These are phyloP conservation scores for Lagorchestes hirsutus DNA, from an alignment of 2,797 vertebrate genomes.

Conservation along the genomic window DNA sequence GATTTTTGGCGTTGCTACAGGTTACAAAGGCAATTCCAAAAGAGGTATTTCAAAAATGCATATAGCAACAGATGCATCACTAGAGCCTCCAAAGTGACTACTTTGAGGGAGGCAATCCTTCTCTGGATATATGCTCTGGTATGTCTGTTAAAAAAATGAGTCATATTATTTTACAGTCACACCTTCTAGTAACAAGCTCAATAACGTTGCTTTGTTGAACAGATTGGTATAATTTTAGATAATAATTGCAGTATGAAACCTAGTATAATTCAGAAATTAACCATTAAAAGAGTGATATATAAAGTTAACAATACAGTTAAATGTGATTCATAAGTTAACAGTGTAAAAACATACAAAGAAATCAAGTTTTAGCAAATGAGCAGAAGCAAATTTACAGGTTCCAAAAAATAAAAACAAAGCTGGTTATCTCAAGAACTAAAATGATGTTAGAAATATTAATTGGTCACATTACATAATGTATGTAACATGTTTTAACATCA, in stretches of 20 bases:
- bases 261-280: not conserved
- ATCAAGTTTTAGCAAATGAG: conserved; percentile 49
- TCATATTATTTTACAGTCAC: conserved; percentile 5
- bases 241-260: conserved; percentile 23
- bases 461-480: conserved; percentile 14
- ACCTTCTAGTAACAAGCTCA: conserved; percentile 50
- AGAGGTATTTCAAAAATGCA: conserved; percentile 9
- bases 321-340: conserved; percentile 41
- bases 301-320: conserved; percentile 33
- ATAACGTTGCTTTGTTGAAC: conserved; percentile 5
- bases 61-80: conserved; percentile 29
- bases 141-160: conserved; percentile 35
- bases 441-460: conserved; percentile 29
- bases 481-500: not conserved
- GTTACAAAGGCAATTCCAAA: conserved; percentile 48
- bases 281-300: conserved; percentile 30
- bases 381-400: conserved; percentile 25
- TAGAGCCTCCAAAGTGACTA: conserved; percentile 20
- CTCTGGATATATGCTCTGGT: conserved; percentile 44
- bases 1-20: conserved; percentile 39
- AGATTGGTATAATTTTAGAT: not conserved
- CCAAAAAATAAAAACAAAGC: conserved; percentile 50
- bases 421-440: conserved; percentile 48
- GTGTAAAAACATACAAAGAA: conserved; percentile 42
- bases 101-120: not conserved